phyloP scores from a whole-genome alignment of 2,797 vertebrate genomes.

The Thunnus albacares region DNA sequence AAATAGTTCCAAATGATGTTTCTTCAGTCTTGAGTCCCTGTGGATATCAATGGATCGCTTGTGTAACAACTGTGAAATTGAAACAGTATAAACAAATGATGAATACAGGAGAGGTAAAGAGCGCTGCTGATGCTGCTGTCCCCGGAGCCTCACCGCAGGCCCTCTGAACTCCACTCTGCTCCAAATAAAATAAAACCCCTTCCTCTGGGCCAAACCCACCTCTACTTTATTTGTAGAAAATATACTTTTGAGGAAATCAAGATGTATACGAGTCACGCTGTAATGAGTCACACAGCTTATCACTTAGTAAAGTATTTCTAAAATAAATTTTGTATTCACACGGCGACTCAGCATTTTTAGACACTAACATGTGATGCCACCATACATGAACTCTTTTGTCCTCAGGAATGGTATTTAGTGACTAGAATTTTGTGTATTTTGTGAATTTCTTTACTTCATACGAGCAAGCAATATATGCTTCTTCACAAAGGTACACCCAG shows the following conservation, averaged over 20 bases:
- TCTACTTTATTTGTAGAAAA: slow-evolving; percentile 35
- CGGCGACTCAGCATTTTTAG: slow-evolving; percentile 10
- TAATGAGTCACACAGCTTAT: slow-evolving; percentile 10
- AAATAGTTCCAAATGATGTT: slow-evolving; percentile 33
- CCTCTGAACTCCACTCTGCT: slow-evolving; percentile 30
- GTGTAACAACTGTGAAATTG: slow-evolving; percentile 35
- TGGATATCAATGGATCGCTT: slow-evolving; percentile 30
- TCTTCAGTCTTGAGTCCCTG: slow-evolving; percentile 24
- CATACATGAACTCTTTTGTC: background rate
- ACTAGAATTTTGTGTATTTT: background rate
- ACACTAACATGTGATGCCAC: background rate
- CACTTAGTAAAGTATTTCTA: background rate
- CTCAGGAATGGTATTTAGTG: slow-evolving; percentile 1
- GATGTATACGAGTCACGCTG: slow-evolving; percentile 13
- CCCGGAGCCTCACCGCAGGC: slow-evolving; percentile 34
- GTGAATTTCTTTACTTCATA: background rate
- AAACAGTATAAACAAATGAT: slow-evolving; percentile 55
- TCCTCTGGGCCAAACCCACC: slow-evolving; percentile 28
- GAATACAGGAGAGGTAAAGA: slow-evolving; percentile 50
- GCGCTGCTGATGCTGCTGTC: slow-evolving; percentile 40
- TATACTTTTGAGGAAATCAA: slow-evolving; percentile 15
- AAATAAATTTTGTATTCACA: background rate
- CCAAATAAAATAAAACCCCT: slow-evolving; percentile 66
- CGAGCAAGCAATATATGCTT: background rate
- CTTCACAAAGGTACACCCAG: background rate